These are phyloP conservation scores for Channallabes apus DNA, from an alignment of 2,797 vertebrate species.

Conservation along the genomic window DNA sequence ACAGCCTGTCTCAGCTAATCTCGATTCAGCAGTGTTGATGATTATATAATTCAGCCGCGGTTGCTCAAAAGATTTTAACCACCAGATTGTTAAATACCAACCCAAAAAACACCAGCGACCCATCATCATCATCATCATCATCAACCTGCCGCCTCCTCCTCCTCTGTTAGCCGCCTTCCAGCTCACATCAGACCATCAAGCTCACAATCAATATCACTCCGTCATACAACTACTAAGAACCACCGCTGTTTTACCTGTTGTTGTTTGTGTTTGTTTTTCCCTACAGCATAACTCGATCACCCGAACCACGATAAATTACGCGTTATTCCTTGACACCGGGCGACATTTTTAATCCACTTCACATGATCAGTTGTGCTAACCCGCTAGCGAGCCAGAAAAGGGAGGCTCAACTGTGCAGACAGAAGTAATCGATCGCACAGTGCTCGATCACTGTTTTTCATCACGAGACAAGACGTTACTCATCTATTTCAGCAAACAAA, in stretches of 20 bases:
- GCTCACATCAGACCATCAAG: neutral
- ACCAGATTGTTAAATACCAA: neutral
- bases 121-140: neutral
- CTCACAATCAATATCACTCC: too few species aligned
- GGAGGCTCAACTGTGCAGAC: conserved; percentile 18
- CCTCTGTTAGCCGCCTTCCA: conserved; percentile 15
- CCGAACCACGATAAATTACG: neutral
- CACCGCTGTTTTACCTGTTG: conserved; percentile 37
- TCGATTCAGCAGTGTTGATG: neutral
- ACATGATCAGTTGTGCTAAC: conserved; percentile 24
- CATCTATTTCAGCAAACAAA: conserved; percentile 13
- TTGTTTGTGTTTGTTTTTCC: neutral
- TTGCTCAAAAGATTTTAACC: neutral
- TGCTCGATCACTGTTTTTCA: conserved; percentile 27
- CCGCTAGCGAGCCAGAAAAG: neutral
- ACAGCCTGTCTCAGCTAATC: too few species aligned
- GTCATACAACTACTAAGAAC: neutral
- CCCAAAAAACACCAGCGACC: neutral
- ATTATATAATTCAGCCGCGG: neutral
- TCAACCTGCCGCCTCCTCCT: neutral
- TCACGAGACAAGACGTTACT: conserved; percentile 38
- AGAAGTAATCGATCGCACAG: conserved; percentile 24
- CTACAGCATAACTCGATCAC: conserved; percentile 28
- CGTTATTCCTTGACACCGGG: neutral
- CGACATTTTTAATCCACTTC: conserved; percentile 37